A percentile compares a stretch with the other conserved stretches of the same genome.
phyloP scores from a whole-genome alignment of 2,113 vertebrate genomes.

The Otolemur garnettii region DNA sequence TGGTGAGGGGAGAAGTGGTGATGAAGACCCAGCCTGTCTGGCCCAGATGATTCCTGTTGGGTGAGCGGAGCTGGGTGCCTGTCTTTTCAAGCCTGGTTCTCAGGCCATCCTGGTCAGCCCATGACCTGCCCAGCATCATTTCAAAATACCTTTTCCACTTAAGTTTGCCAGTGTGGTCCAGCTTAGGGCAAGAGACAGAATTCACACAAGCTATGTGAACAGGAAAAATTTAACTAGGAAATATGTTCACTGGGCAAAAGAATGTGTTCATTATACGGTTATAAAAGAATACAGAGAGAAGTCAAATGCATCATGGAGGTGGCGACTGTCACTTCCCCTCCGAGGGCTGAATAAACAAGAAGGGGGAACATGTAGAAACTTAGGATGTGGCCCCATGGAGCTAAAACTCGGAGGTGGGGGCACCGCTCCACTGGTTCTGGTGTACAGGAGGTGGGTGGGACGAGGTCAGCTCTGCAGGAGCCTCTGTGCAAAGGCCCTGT shows the following conservation, averaged over 20 bases:
- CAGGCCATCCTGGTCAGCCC: neutral
- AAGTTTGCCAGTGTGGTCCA: neutral
- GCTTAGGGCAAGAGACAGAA: neutral
- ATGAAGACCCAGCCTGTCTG: neutral
- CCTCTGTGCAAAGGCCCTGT: neutral
- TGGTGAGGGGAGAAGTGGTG: neutral
- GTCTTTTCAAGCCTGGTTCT: neutral
- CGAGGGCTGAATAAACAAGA: neutral
- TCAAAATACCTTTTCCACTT: neutral
- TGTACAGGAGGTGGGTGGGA: no score
- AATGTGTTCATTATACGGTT: neutral
- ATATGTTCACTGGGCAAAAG: neutral
- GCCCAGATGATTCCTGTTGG: neutral
- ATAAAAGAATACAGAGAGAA: neutral
- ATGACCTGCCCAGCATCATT: neutral
- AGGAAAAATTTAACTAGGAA: neutral
- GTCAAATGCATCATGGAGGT: neutral
- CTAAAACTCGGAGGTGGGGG: neutral
- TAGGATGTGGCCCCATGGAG: neutral
- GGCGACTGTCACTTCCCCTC: neutral
- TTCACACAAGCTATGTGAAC: neutral
- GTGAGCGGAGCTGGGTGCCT: neutral
- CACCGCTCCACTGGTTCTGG: neutral
- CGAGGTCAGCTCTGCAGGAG: neutral
- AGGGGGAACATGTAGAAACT: neutral